Base-by-base conservation (phyloP, 2,888 invertebrate species). In the Halictus ligatus region DNA sequence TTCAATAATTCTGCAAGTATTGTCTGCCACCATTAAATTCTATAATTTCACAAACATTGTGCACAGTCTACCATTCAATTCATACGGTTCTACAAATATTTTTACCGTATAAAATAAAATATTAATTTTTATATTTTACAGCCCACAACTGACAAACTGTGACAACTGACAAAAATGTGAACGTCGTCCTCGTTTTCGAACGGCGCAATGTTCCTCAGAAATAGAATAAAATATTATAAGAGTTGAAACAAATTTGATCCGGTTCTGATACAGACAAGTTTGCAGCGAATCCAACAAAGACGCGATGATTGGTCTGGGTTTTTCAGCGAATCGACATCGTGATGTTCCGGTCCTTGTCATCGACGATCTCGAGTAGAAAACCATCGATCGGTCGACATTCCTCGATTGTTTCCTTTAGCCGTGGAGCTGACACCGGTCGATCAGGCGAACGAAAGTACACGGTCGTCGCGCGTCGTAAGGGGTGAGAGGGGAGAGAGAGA, bases 351-450 rank as follows among this genome's bases (percentile, higher is more conserved):
- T 54, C 54, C 21, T 54, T 54, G 54, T 54, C 21, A 54, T 54
- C 54, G 21, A n/a, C 54, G 54, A 54, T 54, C 54, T 10, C 54
- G 7, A 54, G 54, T 54, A 54, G 54, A 54, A 54, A 54, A 54
- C 54, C 54, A 54, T 54, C 54, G 54, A 54, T 54, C 67, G 29
- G 60, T 25, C 67, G 67, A 67, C 67, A 29, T 67, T 67, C 67
- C 35, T 29, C 29, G 67, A 67, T 67, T 18, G 29, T 35, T 67
- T 67, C 67, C 67, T 67, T 67, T 35, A 29, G 35, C 29, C 29
- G 67, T 54, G 21, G 54, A 10, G 54, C 54, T 54, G 54, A 54
- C 54, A 54, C 54, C 67, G 67, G 29, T 3, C 29, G 29, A 29
- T 18, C 67, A 25, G 67, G 35, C 29, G 67, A 43, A 15, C 29